Conservation (phyloP, 2,113 vertebrate species). For the Haemorhous mexicanus region DNA sequence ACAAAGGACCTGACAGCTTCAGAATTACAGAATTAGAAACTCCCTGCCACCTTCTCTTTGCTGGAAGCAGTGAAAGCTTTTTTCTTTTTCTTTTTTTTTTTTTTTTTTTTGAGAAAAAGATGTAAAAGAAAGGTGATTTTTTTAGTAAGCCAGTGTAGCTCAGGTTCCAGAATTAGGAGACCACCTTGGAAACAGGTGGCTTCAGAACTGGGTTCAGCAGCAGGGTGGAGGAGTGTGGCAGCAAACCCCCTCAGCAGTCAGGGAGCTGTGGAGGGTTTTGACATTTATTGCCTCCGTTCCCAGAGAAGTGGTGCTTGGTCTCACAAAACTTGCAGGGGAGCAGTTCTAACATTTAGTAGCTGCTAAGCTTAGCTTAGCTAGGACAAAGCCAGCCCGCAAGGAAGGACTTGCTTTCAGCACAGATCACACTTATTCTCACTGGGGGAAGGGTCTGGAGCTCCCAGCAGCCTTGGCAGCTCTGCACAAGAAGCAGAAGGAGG, state of each 20-base stretch:
- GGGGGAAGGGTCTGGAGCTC: not conserved
- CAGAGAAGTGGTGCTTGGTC: not conserved
- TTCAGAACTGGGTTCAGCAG: not conserved
- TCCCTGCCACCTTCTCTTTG: conserved; percentile 3
- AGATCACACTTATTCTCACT: not conserved
- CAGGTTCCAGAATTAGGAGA: not conserved
- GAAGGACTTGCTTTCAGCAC: not conserved
- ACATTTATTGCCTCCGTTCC: not conserved
- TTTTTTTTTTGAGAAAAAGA: not conserved
- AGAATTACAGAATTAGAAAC: conserved; percentile 33
- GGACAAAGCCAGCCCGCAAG: not conserved
- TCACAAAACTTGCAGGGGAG: not conserved
- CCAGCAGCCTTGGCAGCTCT: not conserved
- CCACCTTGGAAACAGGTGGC: not conserved
- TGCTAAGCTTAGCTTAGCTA: not conserved
- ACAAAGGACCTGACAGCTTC: conserved; percentile 22
- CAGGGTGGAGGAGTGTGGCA: not conserved
- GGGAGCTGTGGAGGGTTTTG: not conserved
- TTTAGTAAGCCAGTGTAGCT: not conserved
- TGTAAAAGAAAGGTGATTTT: not conserved
- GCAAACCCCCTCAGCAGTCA: not conserved
- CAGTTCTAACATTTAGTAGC: not conserved
- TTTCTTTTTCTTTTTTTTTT: not conserved
- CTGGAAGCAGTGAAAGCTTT: not conserved
- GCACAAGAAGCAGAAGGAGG: not conserved